Base-by-base conservation (phyloP, 2,888 invertebrate species). In the Pammene fasciana region DNA sequence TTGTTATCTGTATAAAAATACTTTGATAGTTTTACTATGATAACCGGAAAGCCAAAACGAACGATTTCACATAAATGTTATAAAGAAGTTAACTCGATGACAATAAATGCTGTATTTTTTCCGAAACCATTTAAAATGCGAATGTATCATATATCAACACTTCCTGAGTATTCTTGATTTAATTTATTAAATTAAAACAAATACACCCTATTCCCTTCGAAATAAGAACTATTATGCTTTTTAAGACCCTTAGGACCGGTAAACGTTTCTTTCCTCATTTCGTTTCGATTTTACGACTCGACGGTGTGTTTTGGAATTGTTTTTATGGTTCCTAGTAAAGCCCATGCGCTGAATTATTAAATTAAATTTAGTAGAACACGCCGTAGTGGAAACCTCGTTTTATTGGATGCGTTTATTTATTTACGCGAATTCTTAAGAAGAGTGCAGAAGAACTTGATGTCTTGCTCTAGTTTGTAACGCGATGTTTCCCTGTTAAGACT, bases 311-410 rank as follows among this genome's bases (percentile, higher is more conserved):
- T 86, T 82, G 81, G 86, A 87, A 87, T 86, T 83, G 86, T 83
- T 81, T 86, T 86, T 86, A 88, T 81, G 78, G 76, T 82, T 82
- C 83, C 82, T 81, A 81, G 85, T 82, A 81, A 78, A 77, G 75
- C 75, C 79, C 75, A 75, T 73, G 77, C 79, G 77, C 81, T 89
- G 87, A 88, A 89, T 89, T 87, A 88, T 89, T 89, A 85, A 89
- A 85, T 82, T 79, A 79, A 77, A 76, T 78, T 75, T 73, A 75
- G 75, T 74, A 75, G 75, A 61, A 41, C 68, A 56, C 16, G 61
- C 48, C 46, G 65, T 66, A 72, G 71, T 72, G 70, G 71, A 71
- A 74, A 71, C 57, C 71, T 71, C 46, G 54, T 71, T 71, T 68
- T 71, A 68, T 71, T 68, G 71, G 26, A 48, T 48, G 46, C 36